A percentile compares a stretch with the other conserved stretches of the same genome.
phyloP scores from a whole-genome alignment of 2,888 invertebrate genomes.

The Idaea aversata region DNA sequence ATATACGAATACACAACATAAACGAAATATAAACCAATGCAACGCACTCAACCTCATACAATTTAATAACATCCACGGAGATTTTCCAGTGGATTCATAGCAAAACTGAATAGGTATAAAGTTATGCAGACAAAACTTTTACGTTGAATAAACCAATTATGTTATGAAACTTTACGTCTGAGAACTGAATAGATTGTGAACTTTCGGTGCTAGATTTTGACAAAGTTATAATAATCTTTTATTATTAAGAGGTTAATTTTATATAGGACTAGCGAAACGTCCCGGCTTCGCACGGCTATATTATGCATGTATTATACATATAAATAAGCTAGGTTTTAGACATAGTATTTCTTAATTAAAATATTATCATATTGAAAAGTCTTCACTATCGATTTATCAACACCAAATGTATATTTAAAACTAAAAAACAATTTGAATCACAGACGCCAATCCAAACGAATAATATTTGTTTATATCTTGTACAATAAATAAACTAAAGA shows the following conservation, averaged over 20 bases:
- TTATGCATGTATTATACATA: no score
- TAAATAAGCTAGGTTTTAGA: no score
- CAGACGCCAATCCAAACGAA: no score
- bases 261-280: no score
- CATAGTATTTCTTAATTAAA: no score
- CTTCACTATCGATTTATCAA: no score
- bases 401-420: no score
- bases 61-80: constrained; percentile 41
- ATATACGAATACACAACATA: constrained; percentile 14
- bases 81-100: constrained; percentile 18
- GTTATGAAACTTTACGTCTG: constrained; percentile 4
- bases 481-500: no score
- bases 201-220: not conserved
- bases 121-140: constrained; percentile 20
- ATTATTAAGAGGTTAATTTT: constrained; percentile 6
- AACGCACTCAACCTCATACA: constrained; percentile 40
- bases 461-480: no score
- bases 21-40: constrained; percentile 33
- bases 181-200: constrained; percentile 3
- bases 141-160: constrained; percentile 18
- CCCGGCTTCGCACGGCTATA: no score
- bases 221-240: constrained; percentile 7
- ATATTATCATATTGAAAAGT: no score
- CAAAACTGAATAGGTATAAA: constrained; percentile 17
- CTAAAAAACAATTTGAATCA: no score